A percentile compares a stretch with the other conserved stretches of the same genome.
Conservation (phyloP, 2,113 vertebrate species). For the Macaca fascicularis region T2T-MFA8v1.1 NC_088376.1:65433501-65434000, state of each 20-base stretch:
- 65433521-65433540: not conserved
- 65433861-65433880: not conserved
- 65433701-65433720: not conserved
- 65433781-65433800: not conserved
- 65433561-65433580: not conserved
- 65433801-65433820: not conserved
- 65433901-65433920: not conserved
- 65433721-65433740: not conserved
- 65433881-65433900: not conserved
- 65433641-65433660: not conserved
- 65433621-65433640: not conserved
- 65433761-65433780: not conserved
- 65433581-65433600: not conserved
- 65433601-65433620: not conserved
- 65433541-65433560: not conserved
- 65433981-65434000: not conserved
- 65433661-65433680: not conserved
- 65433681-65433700: not conserved
- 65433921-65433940: not conserved
- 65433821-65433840: not conserved
- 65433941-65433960: not conserved
- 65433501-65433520: not conserved
- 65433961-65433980: not conserved
- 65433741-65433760: not conserved
- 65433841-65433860: not conserved